A percentile compares a stretch with the other conserved stretches of the same genome.
phyloP scores from a whole-genome alignment of 2,888 invertebrate genomes.

The Acleris literana region DNA sequence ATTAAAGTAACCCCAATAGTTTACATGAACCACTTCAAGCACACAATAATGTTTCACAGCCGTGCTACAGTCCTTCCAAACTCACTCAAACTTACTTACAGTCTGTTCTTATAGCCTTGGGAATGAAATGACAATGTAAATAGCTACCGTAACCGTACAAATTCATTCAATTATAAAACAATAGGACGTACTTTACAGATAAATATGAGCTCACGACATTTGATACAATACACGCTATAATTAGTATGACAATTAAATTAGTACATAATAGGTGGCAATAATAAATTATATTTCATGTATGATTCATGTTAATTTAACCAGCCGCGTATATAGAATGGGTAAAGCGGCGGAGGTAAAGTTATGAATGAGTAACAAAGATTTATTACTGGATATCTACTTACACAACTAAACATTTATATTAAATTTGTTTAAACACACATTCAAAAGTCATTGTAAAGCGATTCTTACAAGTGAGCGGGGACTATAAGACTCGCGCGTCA shows the following conservation, averaged over 20 bases:
- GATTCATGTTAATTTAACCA: conserved; percentile 5
- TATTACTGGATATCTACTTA: conserved; percentile 21
- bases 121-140: conserved; percentile 69
- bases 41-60: conserved; percentile 77
- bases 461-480: conserved; percentile 24
- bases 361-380: conserved; percentile 8
- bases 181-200: conserved; percentile 16
- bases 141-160: conserved; percentile 48
- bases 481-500: conserved; percentile 30
- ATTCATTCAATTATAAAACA: conserved; percentile 39
- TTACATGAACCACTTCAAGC: conserved; percentile 60
- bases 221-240: conserved; percentile 19
- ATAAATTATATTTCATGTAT: conserved; percentile 13
- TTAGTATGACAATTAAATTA: conserved; percentile 22
- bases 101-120: conserved; percentile 67
- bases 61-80: conserved; percentile 77
- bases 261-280: conserved; percentile 21
- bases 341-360: conserved; percentile 2
- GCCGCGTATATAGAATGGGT: conserved; percentile 4
- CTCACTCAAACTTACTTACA: conserved; percentile 67
- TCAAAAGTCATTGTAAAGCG: conserved; percentile 27
- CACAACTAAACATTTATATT: conserved; percentile 32
- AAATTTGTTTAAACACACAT: conserved; percentile 26
- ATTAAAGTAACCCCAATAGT: conserved; percentile 47
- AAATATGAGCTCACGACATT: conserved; percentile 19